Conservation (phyloP, 2,888 invertebrate species). For the Limnephilus rhombicus region DNA sequence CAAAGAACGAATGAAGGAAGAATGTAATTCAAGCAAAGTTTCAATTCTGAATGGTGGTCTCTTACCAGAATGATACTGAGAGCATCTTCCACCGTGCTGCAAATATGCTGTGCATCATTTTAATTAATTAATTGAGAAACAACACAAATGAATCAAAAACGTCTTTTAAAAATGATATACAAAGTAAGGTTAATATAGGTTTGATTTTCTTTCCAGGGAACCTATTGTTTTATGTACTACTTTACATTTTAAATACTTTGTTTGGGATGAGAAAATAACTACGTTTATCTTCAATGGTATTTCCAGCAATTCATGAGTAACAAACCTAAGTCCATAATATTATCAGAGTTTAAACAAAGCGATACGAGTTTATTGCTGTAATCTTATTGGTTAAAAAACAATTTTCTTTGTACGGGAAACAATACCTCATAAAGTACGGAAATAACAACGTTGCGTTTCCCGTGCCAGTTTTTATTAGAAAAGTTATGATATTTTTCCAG, state of each 20-base stretch:
- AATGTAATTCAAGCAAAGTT: too few species aligned
- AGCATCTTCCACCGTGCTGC: too few species aligned
- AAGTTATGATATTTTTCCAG: not conserved
- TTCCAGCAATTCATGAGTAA: not conserved
- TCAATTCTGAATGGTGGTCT: too few species aligned
- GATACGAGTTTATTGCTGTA: constrained; percentile 10
- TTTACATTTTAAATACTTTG: not conserved
- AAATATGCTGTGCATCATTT: too few species aligned
- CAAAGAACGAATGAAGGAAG: too few species aligned
- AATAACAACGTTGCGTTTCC: not conserved
- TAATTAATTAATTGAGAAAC: too few species aligned
- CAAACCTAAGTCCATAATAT: not conserved
- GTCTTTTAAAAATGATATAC: too few species aligned
- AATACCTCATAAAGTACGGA: constrained; percentile 13
- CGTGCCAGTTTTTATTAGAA: not conserved
- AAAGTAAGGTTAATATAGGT: too few species aligned
- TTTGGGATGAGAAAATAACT: not conserved
- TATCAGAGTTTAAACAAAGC: not conserved
- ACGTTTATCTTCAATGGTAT: not conserved
- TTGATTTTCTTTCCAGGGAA: too few species aligned
- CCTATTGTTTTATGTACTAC: too few species aligned
- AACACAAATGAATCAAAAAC: too few species aligned
- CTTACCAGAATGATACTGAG: too few species aligned
- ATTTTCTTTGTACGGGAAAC: constrained; percentile 7
- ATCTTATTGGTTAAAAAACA: constrained; percentile 26